Conservation (phyloP, 37 sponge, comb jelly and placozoan genomes). For the Hexactinellida sp. region DNA sequence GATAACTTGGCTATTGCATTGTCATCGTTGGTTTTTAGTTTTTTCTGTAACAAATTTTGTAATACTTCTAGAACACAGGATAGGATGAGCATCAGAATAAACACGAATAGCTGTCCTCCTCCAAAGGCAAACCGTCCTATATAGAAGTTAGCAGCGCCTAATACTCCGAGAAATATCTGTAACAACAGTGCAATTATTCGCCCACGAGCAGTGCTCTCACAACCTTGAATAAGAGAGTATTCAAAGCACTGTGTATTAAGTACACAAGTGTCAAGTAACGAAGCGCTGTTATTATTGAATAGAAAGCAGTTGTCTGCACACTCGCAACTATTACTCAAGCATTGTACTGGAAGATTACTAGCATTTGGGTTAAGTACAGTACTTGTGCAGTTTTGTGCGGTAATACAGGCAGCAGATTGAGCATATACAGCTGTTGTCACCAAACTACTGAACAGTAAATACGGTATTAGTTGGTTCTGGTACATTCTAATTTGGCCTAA, state of each 20-base stretch:
- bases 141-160: background rate
- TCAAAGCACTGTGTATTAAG: background rate
- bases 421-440: too few species aligned
- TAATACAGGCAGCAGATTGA: background rate
- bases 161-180: background rate
- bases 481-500: too few species aligned
- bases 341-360: background rate
- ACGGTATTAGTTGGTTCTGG: too few species aligned
- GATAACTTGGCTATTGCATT: background rate
- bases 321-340: background rate
- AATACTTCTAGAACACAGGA: background rate
- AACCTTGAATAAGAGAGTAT: background rate
- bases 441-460: too few species aligned
- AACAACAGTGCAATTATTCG: background rate
- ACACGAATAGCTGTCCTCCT: background rate
- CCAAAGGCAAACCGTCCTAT: background rate
- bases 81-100: background rate
- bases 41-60: background rate
- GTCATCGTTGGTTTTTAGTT: background rate
- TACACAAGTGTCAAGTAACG: background rate
- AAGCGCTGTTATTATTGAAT: background rate
- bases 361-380: background rate
- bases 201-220: background rate
- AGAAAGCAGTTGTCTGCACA: background rate
- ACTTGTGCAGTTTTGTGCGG: background rate